Percentiles rank a stretch among this genome's conserved stretches.
phyloP scores from a whole-genome alignment of 2,113 vertebrate species.

The Genyomyrus donnyi region DNA sequence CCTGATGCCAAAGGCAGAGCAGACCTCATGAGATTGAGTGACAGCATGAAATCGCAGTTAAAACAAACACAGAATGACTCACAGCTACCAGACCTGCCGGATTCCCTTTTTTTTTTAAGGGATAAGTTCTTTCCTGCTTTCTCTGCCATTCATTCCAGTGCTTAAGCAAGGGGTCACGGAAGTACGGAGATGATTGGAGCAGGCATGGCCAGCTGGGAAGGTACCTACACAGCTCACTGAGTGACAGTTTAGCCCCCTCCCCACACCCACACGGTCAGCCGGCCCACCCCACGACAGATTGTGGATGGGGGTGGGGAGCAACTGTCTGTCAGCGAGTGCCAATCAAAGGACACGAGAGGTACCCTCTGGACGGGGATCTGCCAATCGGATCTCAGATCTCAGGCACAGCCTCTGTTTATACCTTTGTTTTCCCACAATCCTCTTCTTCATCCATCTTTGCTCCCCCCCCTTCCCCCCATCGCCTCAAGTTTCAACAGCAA shows the following conservation, averaged over 20 bases:
- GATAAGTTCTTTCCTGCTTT: background rate
- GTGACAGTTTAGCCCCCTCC: background rate
- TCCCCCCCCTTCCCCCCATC: background rate
- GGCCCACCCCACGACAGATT: background rate
- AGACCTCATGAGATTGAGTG: background rate
- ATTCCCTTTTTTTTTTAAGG: background rate
- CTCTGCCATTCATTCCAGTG: background rate
- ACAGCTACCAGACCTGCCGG: background rate
- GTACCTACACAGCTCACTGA: background rate
- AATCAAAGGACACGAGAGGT: background rate
- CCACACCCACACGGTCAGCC: background rate
- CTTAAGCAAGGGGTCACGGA: background rate
- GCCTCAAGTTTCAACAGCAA: background rate
- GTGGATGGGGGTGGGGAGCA: background rate
- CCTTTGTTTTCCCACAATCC: background rate
- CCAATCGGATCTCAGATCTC: background rate
- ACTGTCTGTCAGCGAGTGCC: background rate
- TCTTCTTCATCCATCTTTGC: constrained; percentile 3
- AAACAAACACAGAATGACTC: background rate
- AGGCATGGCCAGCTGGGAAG: background rate
- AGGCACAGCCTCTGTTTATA: background rate
- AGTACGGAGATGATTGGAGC: background rate
- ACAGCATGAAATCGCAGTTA: background rate
- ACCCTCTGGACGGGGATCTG: background rate
- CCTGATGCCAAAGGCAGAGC: background rate